Evolutionary conservation across 1,140 invertebrate species (phyloP).

Genomic region (Campodea augens): DNA sequence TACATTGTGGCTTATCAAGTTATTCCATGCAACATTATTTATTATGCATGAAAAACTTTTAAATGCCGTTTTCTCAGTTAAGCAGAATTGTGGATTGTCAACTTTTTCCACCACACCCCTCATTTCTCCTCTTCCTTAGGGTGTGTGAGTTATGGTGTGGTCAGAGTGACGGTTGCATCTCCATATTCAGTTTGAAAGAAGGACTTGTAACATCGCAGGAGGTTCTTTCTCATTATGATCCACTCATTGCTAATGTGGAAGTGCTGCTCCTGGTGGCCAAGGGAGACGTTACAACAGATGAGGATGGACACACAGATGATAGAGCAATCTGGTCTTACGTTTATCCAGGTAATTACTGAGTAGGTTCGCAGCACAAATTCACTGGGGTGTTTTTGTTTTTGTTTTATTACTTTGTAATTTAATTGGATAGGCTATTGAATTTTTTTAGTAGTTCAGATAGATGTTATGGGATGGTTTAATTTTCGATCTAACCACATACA

Average conservation of each 20-base stretch:
- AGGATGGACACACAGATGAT: conserved; percentile 22
- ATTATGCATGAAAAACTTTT: too few relatives aligned
- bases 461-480: too few relatives aligned
- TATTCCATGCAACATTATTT: too few relatives aligned
- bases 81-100: too few relatives aligned
- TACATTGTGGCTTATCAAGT: too few relatives aligned
- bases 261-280: conserved; percentile 32
- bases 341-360: conserved; percentile 37
- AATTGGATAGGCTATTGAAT: too few relatives aligned
- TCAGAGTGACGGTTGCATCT: conserved; percentile 48
- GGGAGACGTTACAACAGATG: conserved; percentile 14
- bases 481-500: too few relatives aligned
- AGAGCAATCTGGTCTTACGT: conserved; percentile 56
- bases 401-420: too few relatives aligned
- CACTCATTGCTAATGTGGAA: conserved; percentile 33
- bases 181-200: conserved; percentile 40
- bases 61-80: too few relatives aligned
- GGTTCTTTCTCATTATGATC: conserved; percentile 35
- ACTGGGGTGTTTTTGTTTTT: neutral
- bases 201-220: conserved; percentile 37
- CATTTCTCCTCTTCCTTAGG: conserved; percentile 23
- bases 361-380: neutral
- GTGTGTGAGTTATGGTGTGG: conserved; percentile 52
- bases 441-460: too few relatives aligned
- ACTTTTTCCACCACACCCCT: too few relatives aligned